These are phyloP conservation scores for Diachasmimorpha longicaudata DNA, from an alignment of 1,140 invertebrate species.

Conservation along the genomic window DNA sequence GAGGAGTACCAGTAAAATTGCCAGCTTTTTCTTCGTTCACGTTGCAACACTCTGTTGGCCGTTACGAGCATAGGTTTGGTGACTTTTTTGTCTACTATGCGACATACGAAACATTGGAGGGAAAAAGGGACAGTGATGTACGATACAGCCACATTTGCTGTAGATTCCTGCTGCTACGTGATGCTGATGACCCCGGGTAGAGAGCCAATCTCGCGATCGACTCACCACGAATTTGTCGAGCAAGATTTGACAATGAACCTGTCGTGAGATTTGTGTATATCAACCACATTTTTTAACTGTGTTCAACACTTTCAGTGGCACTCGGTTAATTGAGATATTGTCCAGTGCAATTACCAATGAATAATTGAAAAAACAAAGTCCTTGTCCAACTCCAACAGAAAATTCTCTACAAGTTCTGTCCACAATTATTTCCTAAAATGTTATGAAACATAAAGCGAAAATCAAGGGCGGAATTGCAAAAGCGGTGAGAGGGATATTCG, in stretches of 20 bases:
- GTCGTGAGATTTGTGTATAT: no score
- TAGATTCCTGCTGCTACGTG: not conserved
- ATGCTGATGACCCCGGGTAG: not conserved
- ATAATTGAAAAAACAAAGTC: no score
- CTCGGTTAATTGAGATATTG: no score
- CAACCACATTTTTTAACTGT: no score
- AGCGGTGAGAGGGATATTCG: not conserved
- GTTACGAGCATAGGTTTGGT: slow-evolving; percentile 4
- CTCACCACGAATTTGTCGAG: not conserved
- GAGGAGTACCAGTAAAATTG: not conserved
- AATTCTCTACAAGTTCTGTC: no score
- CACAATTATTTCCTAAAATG: not conserved
- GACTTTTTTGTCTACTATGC: not conserved
- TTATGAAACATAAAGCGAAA: not conserved
- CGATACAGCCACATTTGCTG: not conserved
- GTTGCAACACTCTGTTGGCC: not conserved
- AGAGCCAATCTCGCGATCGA: not conserved
- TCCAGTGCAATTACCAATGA: no score
- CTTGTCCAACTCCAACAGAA: no score
- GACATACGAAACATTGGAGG: not conserved
- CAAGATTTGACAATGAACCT: no score
- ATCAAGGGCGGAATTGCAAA: not conserved
- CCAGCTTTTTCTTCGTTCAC: slow-evolving; percentile 4
- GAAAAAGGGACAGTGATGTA: not conserved
- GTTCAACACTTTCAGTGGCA: no score